Evolutionary conservation across 2,113 vertebrate species (phyloP).

Genomic region (Falco punctatus): DNA sequence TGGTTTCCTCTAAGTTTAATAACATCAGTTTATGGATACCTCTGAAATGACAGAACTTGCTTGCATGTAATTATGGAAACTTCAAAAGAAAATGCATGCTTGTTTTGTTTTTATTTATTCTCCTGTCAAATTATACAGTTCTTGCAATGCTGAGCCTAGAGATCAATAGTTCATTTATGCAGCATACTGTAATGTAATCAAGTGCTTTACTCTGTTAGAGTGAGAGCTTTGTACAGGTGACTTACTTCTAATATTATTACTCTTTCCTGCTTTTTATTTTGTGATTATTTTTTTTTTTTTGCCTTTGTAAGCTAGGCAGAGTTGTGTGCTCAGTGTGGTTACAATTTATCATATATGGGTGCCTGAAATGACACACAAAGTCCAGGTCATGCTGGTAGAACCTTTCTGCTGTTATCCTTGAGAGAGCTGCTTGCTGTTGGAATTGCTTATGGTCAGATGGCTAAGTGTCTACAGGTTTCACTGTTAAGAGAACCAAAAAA

Average conservation of each 20-base stretch:
- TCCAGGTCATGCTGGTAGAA: not conserved
- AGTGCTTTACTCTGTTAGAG: not conserved
- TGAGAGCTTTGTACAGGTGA: not conserved
- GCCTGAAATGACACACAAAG: not conserved
- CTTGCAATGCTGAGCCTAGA: too few relatives aligned
- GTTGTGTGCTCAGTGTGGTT: not conserved
- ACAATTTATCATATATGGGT: not conserved
- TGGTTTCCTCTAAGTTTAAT: not conserved
- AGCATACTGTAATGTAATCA: not conserved
- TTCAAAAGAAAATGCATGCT: not conserved
- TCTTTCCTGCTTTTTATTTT: not conserved
- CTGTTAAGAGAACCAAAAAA: not conserved
- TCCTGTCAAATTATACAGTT: not conserved
- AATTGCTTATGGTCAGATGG: fast-evolving
- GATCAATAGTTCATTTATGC: not conserved
- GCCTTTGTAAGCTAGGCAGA: not conserved
- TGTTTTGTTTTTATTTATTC: not conserved
- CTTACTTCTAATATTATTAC: not conserved
- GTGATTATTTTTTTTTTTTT: not conserved
- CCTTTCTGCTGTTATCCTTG: not conserved
- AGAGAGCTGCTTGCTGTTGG: not conserved
- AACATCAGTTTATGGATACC: not conserved
- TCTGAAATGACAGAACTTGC: not conserved
- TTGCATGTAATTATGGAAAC: not conserved
- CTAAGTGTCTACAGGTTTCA: not conserved